Conservation (phyloP, 2,113 vertebrate species). For the Pelvicachromis taeniatus region DNA sequence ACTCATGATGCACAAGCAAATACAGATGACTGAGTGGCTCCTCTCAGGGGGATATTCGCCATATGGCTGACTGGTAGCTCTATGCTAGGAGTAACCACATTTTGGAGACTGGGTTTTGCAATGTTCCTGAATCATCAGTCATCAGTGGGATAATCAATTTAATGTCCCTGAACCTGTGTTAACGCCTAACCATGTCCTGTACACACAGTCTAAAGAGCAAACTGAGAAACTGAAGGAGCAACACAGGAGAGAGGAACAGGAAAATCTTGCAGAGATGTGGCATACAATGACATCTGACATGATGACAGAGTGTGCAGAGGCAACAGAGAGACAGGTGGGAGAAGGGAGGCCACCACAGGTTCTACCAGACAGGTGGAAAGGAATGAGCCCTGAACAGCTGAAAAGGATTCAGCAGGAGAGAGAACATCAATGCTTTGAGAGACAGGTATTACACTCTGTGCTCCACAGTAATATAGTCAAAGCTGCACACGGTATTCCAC, state of each 20-base stretch:
- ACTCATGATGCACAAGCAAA: constrained; percentile 24
- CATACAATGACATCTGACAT: constrained; percentile 73
- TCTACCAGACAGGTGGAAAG: constrained; percentile 73
- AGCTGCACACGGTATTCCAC: background rate
- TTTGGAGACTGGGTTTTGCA: background rate
- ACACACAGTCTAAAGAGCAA: constrained; percentile 60
- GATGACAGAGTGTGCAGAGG: constrained; percentile 69
- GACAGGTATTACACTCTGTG: constrained; percentile 45
- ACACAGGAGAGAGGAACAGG: constrained; percentile 37
- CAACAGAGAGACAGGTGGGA: constrained; percentile 13
- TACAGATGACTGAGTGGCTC: constrained; percentile 10
- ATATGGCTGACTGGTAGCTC: background rate
- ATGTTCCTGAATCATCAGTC: background rate
- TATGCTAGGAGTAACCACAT: background rate
- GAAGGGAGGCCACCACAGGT: constrained; percentile 14
- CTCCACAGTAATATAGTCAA: background rate
- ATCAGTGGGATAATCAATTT: background rate
- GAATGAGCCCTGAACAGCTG: constrained; percentile 71
- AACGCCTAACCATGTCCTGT: background rate
- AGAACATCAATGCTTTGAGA: constrained; percentile 57
- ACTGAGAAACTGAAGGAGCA: constrained; percentile 44
- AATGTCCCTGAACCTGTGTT: background rate
- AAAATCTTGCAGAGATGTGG: constrained; percentile 59
- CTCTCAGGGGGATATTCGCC: constrained; percentile 17
- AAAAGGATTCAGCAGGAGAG: constrained; percentile 58